Conservation (phyloP, 2,888 invertebrate genomes). For the Anodontia alba region DNA sequence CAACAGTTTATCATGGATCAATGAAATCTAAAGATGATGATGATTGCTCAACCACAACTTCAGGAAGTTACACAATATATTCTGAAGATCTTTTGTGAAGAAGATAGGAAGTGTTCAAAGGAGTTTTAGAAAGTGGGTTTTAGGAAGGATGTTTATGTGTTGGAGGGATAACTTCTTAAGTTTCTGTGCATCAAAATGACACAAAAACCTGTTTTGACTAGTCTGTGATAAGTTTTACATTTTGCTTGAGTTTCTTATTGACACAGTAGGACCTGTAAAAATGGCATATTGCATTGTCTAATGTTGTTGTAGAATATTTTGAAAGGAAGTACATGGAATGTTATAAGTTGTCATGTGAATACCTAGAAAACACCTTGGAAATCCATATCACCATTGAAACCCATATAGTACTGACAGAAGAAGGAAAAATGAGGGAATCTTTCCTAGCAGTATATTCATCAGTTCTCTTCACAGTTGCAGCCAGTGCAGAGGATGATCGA, state of each 20-base stretch:
- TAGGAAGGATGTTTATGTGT: too few species aligned
- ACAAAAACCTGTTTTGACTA: not conserved
- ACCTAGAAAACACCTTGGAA: too few species aligned
- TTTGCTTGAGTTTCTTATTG: not conserved
- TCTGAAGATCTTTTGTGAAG: slow-evolving; percentile 58
- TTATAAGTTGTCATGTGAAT: too few species aligned
- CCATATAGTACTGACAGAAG: too few species aligned
- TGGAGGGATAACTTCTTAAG: not conserved
- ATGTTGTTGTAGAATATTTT: too few species aligned
- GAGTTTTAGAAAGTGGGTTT: too few species aligned
- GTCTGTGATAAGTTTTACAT: not conserved
- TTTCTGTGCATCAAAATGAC: not conserved
- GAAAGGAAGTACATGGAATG: too few species aligned
- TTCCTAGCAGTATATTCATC: too few species aligned
- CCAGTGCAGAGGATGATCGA: too few species aligned
- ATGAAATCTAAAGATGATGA: slow-evolving; percentile 56
- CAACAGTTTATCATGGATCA: slow-evolving; percentile 37
- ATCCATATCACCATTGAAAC: too few species aligned
- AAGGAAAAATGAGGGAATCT: too few species aligned
- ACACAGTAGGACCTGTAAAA: not conserved
- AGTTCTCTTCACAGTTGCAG: too few species aligned
- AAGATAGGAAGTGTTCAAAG: not conserved
- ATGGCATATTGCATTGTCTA: not conserved
- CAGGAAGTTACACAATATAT: slow-evolving; percentile 62
- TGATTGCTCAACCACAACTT: slow-evolving; percentile 64